Evolutionary conservation across 2,888 invertebrate genomes (phyloP), one percentile per base, ranked within the genome.

Genomic region (Carpatolechia fugitivella): DNA sequence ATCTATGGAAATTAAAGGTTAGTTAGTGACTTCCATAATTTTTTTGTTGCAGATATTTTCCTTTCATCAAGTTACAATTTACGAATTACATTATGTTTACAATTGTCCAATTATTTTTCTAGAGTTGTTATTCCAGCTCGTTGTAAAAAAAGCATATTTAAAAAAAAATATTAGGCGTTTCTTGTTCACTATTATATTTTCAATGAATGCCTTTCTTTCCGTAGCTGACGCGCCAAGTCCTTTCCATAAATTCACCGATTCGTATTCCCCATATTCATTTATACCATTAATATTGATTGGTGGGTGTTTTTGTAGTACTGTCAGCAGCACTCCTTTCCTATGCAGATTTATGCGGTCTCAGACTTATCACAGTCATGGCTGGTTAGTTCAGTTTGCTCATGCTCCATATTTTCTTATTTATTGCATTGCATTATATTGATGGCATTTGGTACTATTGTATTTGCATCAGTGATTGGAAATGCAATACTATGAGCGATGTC

Each of bases 291-390:
- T 44, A 44, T 24, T 73, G 66, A 72, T 76, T 68, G 69, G 62
- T 59, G 63, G 30, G 61, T 76, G 76, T 78, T 81, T 82, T 80
- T 79, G 76, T 76, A 69, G 59, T 69, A 59, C 68, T 75, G 77
- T 78, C 77, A 73, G 59, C 61, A 58, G 35, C 82, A 81, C 70
- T 70, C 65, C 70, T 74, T 76, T 68, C 61, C 61, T 80, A 87
- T 85, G 85, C 74, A 83, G 79, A 87, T 82, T 79, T 78, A 82
- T 83, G 81, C 80, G 77, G 78, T 77, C 79, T 81, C 74, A 73
- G 71, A 81, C 80, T 82, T 85, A 86, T 86, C 80, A 75, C 73
- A 74, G 74, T 78, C 76, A 74, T 74, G 78, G 76, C 75, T 67
- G 72, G 81, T 82, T 85, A 82, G 77, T 72, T 70, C 80, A 83